Base-by-base conservation (phyloP, 2,888 invertebrate genomes). In the Sarcophaga rosellei region DNA sequence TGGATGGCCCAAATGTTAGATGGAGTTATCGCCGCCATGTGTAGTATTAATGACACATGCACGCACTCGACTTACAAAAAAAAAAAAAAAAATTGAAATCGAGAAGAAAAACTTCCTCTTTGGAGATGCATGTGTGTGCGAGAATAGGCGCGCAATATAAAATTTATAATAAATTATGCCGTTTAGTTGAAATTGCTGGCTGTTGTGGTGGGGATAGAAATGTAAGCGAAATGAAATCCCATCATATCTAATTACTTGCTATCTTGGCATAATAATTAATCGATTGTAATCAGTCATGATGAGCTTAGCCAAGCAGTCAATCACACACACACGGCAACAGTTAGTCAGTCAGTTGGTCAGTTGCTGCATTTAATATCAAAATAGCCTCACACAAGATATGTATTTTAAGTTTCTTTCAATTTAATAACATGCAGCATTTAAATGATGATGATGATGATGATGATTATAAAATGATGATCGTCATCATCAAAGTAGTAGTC, bases 241-340 rank as follows among this genome's bases (percentile, higher is more conserved):
- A 84, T 84, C 86, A 72, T 84, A 86, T 84, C 81, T 86, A 86
- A 86, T 86, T 84, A 81, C 86, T 84, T 74, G 77, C 62, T 77
- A 80, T 81, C 83, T 86, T 82, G 83, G 81, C 86, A 86, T 81
- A 72, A 86, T 84, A 84, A 86, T 86, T 78, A 86, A 86, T 86
- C 70, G 86, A 78, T 81, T 78, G 86, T 81, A 81, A 86, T 86
- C 86, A 84, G 81, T 86, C 86, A 86, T 84, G 86, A 84, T 59
- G 81, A 84, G 86, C 75, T 86, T 81, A 86, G 74, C 12, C 81
- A 81, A 73, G 35, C 79, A 68, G 25, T 17, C 47, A 63, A 35
- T 47, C 47, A 81, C 63, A 12, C 57, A 63, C 12, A n/a, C 68
- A n/a, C 47, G 53, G 25, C 47, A 81, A 17, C 45, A 45, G 15